These are phyloP conservation scores for Ylistrum balloti DNA, from an alignment of 1,140 invertebrate genomes.

Conservation along the genomic window DNA sequence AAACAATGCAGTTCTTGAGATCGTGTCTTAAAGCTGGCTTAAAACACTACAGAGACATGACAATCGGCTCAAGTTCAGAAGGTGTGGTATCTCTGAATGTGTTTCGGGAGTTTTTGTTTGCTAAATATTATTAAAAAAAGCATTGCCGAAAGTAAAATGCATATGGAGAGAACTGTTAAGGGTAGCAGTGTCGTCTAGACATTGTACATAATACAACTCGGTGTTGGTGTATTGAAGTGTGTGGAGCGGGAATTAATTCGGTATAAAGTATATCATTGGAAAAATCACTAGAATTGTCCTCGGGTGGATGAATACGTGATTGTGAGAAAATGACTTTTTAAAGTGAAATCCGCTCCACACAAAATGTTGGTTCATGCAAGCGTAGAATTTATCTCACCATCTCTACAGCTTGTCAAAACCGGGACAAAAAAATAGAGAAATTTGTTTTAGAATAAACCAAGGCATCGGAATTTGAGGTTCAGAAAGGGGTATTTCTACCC, in stretches of 20 bases:
- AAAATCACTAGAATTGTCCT: background rate
- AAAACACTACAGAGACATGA: too few species aligned
- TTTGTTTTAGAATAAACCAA: conserved; percentile 20
- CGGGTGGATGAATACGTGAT: background rate
- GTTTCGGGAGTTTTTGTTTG: too few species aligned
- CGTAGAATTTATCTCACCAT: background rate
- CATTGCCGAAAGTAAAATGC: too few species aligned
- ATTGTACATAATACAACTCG: background rate
- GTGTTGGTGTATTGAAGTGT: background rate
- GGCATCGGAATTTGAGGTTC: background rate
- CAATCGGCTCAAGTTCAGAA: too few species aligned
- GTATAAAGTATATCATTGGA: background rate
- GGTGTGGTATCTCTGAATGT: too few species aligned
- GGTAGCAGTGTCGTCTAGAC: background rate
- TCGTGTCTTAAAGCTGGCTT: too few species aligned
- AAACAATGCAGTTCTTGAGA: too few species aligned
- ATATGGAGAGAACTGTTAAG: too few species aligned
- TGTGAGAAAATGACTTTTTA: conserved; percentile 32
- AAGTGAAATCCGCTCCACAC: background rate
- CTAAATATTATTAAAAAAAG: too few species aligned
- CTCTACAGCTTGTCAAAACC: background rate
- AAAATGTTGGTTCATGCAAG: conserved; percentile 1
- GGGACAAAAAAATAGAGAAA: background rate
- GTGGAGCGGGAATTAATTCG: background rate
- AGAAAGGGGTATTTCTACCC: background rate